Base-by-base conservation (phyloP, 2,797 vertebrate genomes). In the Anguilla pacifica region DNA sequence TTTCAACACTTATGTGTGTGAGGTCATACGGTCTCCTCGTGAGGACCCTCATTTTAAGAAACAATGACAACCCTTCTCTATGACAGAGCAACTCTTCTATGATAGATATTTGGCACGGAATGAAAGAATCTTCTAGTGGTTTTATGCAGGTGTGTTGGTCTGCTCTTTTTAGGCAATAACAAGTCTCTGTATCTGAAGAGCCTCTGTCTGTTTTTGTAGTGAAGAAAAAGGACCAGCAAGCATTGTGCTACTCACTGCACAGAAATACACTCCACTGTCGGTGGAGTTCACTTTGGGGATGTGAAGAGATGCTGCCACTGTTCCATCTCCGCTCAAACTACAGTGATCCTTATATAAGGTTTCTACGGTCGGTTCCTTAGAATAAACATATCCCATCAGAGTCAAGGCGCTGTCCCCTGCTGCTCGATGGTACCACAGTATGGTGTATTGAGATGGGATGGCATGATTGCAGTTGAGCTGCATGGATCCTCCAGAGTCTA, bases 191-290 rank as follows among this genome's bases (percentile, higher is more conserved):
- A 43, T 49, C 11, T 22, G 64, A 88, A 53, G 46, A 57, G 82
- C 10, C 25, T 6, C 11, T 22, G 67, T 74, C 13, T 70, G 85
- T 94, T 94, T 93, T 93, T 93, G 92, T 91, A 61, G 59, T 88
- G 57, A 46, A 86, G n/a, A 59, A 35, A n/a, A 17, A 84, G 46
- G 35, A 92, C 53, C 22, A 89, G 88, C 82, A 89, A 77, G 1
- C 87, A 83, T 92, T 84, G 94, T 94, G 93, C 67, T n/a, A 85
- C 92, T 93, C 0, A 91, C 92, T 91, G 95, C 93, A 89, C 95
- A 95, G 88, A 93, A 94, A 85, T 94, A 95, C 57, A 88, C 81
- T 11, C 91, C 94, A 0, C 88, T 90, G 88, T 95, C 92, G 53
- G 61, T 89, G 6, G 88, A 43, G 55, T 89, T 91, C 19, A 85